Evolutionary conservation across 2,113 vertebrate genomes (phyloP), one percentile per base, ranked within the genome.

Genomic region (Equus przewalskii): DNA sequence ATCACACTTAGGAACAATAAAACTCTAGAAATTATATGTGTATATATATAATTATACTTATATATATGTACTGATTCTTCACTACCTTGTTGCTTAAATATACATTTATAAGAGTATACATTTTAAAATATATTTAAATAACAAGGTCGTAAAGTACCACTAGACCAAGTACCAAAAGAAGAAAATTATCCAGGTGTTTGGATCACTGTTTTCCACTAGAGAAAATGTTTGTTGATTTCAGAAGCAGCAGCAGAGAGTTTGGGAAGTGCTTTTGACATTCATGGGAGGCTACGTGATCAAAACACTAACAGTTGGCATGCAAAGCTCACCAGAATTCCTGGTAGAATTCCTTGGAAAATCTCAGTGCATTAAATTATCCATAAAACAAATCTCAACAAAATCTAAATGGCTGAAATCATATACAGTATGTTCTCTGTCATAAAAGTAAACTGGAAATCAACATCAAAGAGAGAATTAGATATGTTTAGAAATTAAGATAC

Each of bases 331-430:
- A 67, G 62, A 41, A 41, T 41, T 41, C 36, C 36, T 41, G 60
- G 60, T 81, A 76, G 28, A 67, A 95, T 91, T 49, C 28, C 73
- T 86, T 28, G 60, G 86, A 87, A 97, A 93, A 85, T 78, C n/a
- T 51, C 24, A 90, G 73, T 69, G 51, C 28, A 56, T 86, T 86
- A 69, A 75, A 60, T 81, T 81, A 93, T 69, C 44, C 28, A 69
- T 91, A 51, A 73, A 91, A 44, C 13, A 95, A 86, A 51, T 78
- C 15, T 95, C 90, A 56, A 92, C 7, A 93, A 69, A 93, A 56
- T 76, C 65, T 85, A 81, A 86, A 80, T 16, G 5, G 21, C n/a
- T 90, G 16, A 86, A 86, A 72, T 95, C 49, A 89, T 82, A 69
- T 3, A 70, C 18, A 88, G 36, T 88, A 58, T 73, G 44, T 56